These are phyloP conservation scores for Artemia sinica DNA, from an alignment of 2,888 invertebrate species.

Conservation along the genomic window DNA sequence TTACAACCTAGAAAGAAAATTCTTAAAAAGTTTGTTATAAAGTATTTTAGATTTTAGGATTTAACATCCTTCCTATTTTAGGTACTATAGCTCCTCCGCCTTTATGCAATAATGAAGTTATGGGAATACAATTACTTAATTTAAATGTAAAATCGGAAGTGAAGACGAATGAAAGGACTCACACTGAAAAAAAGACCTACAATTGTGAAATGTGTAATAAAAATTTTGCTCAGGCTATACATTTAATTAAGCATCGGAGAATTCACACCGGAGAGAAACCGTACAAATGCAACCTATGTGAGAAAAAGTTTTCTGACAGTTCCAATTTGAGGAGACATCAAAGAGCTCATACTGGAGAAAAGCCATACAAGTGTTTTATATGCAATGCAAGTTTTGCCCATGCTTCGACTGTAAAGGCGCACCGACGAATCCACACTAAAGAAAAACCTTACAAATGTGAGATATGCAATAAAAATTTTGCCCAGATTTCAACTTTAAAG, in stretches of 20 bases:
- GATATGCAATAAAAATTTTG: not conserved
- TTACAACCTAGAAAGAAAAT: no score
- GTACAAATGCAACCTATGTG: constrained; percentile 16
- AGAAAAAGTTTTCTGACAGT: not conserved
- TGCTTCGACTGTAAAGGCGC: not conserved
- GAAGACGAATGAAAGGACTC: constrained; percentile 25
- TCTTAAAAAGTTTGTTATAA: no score
- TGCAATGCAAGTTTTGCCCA: not conserved
- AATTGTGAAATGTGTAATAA: constrained; percentile 26
- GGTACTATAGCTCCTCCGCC: no score
- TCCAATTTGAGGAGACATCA: not conserved
- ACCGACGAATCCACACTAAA: not conserved
- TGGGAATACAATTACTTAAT: no score
- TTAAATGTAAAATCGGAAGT: constrained; percentile 14
- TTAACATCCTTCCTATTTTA: no score
- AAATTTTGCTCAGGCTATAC: constrained; percentile 25
- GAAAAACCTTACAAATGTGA: constrained; percentile 13
- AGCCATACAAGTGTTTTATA: not conserved
- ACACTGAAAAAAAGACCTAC: constrained; percentile 25
- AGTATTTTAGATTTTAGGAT: no score
- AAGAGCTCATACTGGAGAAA: not conserved
- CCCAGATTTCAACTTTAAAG: no score
- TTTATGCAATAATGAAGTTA: no score
- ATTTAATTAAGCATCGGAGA: constrained; percentile 26
- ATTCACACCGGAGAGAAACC: constrained; percentile 23